Evolutionary conservation across 2,797 vertebrate species (phyloP).

Genomic region (Hoplostethus atlanticus): DNA sequence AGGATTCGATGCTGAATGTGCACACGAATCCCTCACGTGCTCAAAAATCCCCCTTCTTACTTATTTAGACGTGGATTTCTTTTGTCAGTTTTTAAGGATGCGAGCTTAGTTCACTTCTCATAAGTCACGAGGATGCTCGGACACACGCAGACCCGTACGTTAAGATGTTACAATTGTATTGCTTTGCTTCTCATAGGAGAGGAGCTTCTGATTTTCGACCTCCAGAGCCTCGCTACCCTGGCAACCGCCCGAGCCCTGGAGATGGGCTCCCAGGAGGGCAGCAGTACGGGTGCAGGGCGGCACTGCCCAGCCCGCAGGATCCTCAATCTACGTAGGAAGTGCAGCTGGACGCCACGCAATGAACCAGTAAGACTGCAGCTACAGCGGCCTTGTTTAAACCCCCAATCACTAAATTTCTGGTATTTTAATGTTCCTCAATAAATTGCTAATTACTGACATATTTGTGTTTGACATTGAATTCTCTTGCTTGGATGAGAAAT

Average conservation of each 20-base stretch:
- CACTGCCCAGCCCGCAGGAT: slow-evolving; percentile 82
- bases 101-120: background rate
- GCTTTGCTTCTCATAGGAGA: slow-evolving; percentile 77
- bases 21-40: background rate
- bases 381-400: background rate
- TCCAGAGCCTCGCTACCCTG: slow-evolving; percentile 93
- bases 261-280: slow-evolving; percentile 80
- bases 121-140: background rate
- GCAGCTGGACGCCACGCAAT: slow-evolving; percentile 93
- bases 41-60: background rate
- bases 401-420: background rate
- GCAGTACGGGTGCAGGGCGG: slow-evolving; percentile 63
- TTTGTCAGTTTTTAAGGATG: background rate
- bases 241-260: slow-evolving; percentile 94
- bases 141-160: background rate
- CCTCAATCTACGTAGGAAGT: slow-evolving; percentile 91
- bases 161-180: background rate
- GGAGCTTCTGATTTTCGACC: slow-evolving; percentile 90
- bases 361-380: slow-evolving; percentile 89
- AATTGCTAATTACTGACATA: background rate
- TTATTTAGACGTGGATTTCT: background rate
- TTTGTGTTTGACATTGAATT: background rate
- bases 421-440: background rate
- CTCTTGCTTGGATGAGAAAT: background rate
- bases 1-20: slow-evolving; percentile 2